phyloP scores from a whole-genome alignment of 2,113 vertebrate species.

The Heloderma charlesbogerti region DNA sequence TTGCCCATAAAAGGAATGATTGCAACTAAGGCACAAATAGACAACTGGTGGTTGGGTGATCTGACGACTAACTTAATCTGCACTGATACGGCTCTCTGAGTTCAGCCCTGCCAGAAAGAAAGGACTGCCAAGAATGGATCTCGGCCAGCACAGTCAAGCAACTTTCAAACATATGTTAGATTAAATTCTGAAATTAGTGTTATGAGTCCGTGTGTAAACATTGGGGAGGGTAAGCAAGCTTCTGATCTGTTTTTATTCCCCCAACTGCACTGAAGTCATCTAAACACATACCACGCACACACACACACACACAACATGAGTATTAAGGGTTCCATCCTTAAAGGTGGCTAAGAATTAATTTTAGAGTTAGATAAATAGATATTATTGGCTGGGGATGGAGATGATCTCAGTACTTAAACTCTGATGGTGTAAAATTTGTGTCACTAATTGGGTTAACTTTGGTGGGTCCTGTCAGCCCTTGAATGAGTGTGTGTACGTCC shows the following conservation, averaged over 20 bases:
- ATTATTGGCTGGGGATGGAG: not conserved
- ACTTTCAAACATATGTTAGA: slow-evolving; percentile 33
- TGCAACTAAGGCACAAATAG: not conserved
- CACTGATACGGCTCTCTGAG: not conserved
- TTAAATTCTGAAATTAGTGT: slow-evolving; percentile 27
- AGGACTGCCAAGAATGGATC: slow-evolving; percentile 37
- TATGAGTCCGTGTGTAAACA: not conserved
- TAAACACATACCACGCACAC: too few relatives aligned
- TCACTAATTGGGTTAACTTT: not conserved
- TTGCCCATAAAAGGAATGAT: slow-evolving; percentile 27
- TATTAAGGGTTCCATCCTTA: too few relatives aligned
- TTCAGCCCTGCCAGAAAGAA: slow-evolving; percentile 27
- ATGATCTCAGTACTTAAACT: not conserved
- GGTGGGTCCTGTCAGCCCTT: not conserved
- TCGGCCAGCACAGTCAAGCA: slow-evolving; percentile 16
- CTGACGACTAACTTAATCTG: not conserved
- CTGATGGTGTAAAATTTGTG: not conserved
- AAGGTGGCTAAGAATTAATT: too few relatives aligned
- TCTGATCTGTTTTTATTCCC: not conserved
- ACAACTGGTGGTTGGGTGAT: not conserved
- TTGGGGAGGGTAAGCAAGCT: not conserved
- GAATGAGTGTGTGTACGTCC: not conserved
- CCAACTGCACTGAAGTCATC: not conserved
- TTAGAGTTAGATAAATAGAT: not conserved
- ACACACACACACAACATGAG: too few relatives aligned